These are phyloP conservation scores for Rhombomys opimus DNA, from an alignment of 2,113 vertebrate species.

Conservation along the genomic window DNA sequence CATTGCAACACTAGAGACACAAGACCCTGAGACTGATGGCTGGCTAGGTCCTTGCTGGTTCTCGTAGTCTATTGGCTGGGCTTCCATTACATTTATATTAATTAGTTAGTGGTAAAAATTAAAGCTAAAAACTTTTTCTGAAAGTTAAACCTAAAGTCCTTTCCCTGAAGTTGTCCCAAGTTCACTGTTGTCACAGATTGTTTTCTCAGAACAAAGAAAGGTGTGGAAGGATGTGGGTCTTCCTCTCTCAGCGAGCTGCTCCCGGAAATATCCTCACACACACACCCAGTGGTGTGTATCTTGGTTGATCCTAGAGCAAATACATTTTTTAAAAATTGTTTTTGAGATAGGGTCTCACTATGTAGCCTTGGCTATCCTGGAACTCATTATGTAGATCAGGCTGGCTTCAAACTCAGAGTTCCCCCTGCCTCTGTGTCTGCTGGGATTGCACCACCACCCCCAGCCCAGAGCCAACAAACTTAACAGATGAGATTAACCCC, in stretches of 20 bases:
- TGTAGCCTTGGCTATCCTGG: neutral
- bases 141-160: constrained; percentile 21
- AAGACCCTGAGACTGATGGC: neutral
- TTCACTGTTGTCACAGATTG: neutral
- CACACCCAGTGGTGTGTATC: neutral
- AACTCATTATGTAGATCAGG: neutral
- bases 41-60: neutral
- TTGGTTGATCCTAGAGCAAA: neutral
- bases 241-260: neutral
- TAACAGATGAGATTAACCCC: neutral
- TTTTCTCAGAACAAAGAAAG: constrained; percentile 10
- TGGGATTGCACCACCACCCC: neutral
- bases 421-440: neutral
- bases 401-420: neutral
- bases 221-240: neutral
- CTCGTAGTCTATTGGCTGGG: neutral
- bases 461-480: neutral
- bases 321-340: neutral
- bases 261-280: neutral
- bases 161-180: neutral
- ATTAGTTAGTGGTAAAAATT: neutral
- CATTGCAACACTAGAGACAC: neutral
- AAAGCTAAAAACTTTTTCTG: constrained; percentile 21
- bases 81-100: neutral
- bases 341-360: neutral